Conservation (phyloP, 2,797 vertebrate genomes). For the Mus minutoides region DNA sequence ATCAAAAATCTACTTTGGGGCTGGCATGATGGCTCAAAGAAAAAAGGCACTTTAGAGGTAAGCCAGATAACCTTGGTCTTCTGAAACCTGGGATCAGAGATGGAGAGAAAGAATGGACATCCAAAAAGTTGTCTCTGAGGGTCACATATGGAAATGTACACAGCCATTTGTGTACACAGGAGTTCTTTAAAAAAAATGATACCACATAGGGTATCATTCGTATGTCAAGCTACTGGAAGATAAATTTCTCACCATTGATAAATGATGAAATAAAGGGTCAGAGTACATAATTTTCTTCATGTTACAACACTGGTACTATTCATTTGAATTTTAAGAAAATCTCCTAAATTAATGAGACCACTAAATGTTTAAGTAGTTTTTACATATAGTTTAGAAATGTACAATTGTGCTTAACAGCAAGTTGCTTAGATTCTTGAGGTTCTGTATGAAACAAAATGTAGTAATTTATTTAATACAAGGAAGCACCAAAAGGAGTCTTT, state of each 20-base stretch:
- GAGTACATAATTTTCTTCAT: conserved; percentile 17
- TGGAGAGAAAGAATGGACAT: neutral
- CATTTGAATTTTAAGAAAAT: conserved; percentile 26
- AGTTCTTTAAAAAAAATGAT: neutral
- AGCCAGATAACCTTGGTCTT: neutral
- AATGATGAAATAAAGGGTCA: conserved; percentile 36
- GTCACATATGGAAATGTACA: neutral
- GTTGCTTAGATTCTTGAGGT: neutral
- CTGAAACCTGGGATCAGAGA: neutral
- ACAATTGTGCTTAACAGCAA: neutral
- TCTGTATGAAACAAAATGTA: conserved; percentile 11
- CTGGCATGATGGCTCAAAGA: neutral
- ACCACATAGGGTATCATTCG: neutral
- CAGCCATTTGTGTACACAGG: neutral
- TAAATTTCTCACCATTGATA: neutral
- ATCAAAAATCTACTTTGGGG: neutral
- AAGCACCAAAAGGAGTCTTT: neutral
- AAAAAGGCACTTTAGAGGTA: neutral
- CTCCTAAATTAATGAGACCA: neutral
- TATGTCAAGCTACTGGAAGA: neutral
- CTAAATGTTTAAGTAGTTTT: neutral
- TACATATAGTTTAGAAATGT: neutral
- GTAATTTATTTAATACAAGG: neutral
- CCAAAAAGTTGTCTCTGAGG: neutral
- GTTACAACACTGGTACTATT: neutral